These are phyloP conservation scores for Drosophila colorata DNA, from an alignment of 2,888 invertebrate genomes.

Conservation along the genomic window DNA sequence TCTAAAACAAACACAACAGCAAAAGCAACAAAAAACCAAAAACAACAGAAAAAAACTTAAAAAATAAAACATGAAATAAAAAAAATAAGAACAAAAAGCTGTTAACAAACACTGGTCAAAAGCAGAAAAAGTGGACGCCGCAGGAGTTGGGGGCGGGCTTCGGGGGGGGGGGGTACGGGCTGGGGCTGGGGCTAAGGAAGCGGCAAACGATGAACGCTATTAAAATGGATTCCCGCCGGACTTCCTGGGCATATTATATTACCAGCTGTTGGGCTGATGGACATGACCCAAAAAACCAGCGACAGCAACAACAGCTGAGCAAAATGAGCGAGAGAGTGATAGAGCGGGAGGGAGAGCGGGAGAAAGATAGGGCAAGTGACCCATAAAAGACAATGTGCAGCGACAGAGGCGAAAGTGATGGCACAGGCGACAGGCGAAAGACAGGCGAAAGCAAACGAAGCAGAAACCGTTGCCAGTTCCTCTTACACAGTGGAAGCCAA, in stretches of 20 bases:
- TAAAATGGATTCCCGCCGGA: conserved; percentile 82
- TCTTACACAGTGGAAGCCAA: conserved; percentile 49
- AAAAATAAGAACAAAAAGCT: conserved; percentile 43
- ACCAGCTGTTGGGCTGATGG: conserved; percentile 75
- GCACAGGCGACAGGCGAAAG: conserved; percentile 23
- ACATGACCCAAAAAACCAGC: conserved; percentile 71
- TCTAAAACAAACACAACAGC: conserved; percentile 25
- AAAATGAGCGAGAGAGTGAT: background rate
- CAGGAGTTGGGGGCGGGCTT: too few species aligned
- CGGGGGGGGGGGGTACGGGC: background rate
- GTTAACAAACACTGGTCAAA: conserved; percentile 57
- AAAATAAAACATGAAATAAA: too few species aligned
- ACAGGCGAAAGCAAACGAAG: conserved; percentile 34
- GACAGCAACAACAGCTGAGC: conserved; percentile 16
- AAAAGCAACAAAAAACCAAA: conserved; percentile 19
- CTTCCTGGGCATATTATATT: conserved; percentile 77
- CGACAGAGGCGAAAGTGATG: conserved; percentile 67
- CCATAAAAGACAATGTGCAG: conserved; percentile 71
- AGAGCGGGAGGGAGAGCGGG: background rate
- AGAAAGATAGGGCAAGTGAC: conserved; percentile 37
- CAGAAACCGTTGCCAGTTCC: conserved; percentile 20
- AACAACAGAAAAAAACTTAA: too few species aligned
- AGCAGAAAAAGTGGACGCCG: background rate
- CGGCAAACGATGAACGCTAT: conserved; percentile 57
- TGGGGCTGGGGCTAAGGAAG: conserved; percentile 19